Conservation (phyloP, 1,140 invertebrate genomes). For the Bombus impatiens region DNA sequence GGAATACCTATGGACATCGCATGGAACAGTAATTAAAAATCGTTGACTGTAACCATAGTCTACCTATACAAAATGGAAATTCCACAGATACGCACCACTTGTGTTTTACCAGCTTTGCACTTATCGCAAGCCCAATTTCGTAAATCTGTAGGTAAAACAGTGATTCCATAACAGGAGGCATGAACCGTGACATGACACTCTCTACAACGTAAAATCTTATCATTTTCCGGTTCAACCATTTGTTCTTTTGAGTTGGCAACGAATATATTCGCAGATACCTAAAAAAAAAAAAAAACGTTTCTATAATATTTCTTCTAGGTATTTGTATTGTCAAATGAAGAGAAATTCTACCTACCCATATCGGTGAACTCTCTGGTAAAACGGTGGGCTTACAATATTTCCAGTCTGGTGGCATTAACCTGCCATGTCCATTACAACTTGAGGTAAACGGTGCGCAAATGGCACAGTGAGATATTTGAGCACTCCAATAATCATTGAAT, state of each 20-base stretch:
- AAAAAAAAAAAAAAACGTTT: background rate
- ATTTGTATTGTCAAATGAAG: background rate
- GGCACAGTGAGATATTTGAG: slow-evolving; percentile 78
- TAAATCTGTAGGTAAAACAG: slow-evolving; percentile 73
- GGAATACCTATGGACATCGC: no score
- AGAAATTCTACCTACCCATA: slow-evolving; percentile 73
- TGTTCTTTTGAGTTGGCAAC: slow-evolving; percentile 79
- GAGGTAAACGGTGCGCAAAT: slow-evolving; percentile 77
- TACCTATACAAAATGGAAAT: background rate
- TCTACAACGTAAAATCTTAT: slow-evolving; percentile 79
- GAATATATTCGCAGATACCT: slow-evolving; percentile 78
- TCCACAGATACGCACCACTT: slow-evolving; percentile 69
- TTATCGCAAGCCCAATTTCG: slow-evolving; percentile 83
- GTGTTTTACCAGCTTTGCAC: slow-evolving; percentile 77
- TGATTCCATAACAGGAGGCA: slow-evolving; percentile 81
- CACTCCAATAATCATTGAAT: slow-evolving; percentile 81
- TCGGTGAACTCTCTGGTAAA: slow-evolving; percentile 79
- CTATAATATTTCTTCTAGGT: background rate
- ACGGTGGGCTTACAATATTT: slow-evolving; percentile 74
- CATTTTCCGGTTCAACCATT: slow-evolving; percentile 76
- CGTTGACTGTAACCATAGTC: no score
- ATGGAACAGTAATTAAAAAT: no score
- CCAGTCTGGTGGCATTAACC: slow-evolving; percentile 79
- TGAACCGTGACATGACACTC: slow-evolving; percentile 82
- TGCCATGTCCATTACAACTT: slow-evolving; percentile 64